Conservation (phyloP, 2,797 vertebrate genomes). For the Trachops cirrhosus region DNA sequence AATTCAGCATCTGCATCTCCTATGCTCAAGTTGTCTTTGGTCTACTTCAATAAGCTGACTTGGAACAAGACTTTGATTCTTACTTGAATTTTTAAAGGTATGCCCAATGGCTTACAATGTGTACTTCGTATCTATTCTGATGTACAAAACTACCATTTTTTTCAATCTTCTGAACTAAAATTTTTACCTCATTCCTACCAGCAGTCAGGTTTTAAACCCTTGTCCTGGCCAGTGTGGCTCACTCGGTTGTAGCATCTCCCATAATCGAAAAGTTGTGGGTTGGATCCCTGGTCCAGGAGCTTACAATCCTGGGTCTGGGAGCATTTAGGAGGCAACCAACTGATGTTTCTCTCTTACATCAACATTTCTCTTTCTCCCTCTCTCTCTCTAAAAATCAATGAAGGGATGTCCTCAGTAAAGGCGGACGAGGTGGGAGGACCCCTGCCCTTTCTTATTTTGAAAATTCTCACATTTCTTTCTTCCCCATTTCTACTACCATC, state of each 20-base stretch:
- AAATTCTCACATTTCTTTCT: not conserved
- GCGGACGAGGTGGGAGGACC: not conserved
- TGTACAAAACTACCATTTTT: not conserved
- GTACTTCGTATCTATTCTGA: not conserved
- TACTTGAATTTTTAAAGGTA: conserved; percentile 3
- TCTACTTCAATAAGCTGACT: not conserved
- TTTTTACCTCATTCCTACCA: not conserved
- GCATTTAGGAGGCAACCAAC: not conserved
- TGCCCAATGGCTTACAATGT: not conserved
- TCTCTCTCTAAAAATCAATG: not conserved
- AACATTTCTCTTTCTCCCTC: not conserved
- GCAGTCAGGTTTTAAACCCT: not conserved
- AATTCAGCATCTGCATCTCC: not conserved
- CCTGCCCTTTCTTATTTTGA: not conserved
- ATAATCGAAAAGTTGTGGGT: not conserved
- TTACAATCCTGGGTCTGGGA: not conserved
- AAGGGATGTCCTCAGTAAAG: not conserved
- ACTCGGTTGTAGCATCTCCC: not conserved
- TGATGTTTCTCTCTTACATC: not conserved
- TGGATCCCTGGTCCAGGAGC: not conserved
- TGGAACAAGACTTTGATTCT: not conserved
- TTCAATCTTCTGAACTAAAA: not conserved
- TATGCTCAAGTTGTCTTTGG: not conserved
- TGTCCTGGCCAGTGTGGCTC: not conserved
- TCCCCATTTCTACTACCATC: not conserved